These are phyloP conservation scores for Umimayanthus chanpuru DNA, from an alignment of 92 coral and sea anemone genomes.

Conservation along the genomic window DNA sequence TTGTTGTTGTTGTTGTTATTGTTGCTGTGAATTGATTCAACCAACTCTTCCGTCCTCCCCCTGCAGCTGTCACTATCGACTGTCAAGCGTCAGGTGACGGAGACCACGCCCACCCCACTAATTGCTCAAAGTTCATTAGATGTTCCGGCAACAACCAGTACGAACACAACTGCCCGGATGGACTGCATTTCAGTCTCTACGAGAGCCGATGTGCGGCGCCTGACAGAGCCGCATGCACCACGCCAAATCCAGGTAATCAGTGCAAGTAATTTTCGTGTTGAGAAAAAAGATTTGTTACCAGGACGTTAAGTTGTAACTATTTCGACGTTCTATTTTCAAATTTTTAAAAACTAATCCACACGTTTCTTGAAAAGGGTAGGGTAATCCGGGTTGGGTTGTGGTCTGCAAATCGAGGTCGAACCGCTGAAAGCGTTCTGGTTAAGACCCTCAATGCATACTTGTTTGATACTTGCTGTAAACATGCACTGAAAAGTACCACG, in stretches of 20 bases:
- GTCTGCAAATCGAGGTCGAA: too few species aligned
- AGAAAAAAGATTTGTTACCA: background rate
- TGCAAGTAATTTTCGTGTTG: too few species aligned
- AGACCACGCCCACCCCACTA: constrained; percentile 19
- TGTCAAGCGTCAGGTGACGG: constrained; percentile 13
- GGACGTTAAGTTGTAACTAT: background rate
- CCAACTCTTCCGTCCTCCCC: background rate
- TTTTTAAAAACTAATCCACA: too few species aligned
- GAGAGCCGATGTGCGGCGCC: background rate
- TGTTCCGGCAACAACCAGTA: background rate
- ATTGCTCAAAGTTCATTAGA: constrained; percentile 34
- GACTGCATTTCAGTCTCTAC: background rate
- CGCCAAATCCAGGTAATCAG: background rate
- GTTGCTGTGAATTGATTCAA: background rate
- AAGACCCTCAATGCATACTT: too few species aligned
- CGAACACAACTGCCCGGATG: constrained; percentile 1
- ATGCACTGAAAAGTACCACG: too few species aligned
- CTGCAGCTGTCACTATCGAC: constrained; percentile 17
- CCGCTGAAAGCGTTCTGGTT: too few species aligned
- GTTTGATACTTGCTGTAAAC: too few species aligned
- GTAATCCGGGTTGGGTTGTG: too few species aligned
- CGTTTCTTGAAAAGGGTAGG: too few species aligned
- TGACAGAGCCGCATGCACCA: background rate
- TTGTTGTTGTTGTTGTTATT: too few species aligned
- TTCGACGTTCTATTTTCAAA: too few species aligned